Conservation (phyloP, 2,888 invertebrate genomes). For the Mamestra brassicae region DNA sequence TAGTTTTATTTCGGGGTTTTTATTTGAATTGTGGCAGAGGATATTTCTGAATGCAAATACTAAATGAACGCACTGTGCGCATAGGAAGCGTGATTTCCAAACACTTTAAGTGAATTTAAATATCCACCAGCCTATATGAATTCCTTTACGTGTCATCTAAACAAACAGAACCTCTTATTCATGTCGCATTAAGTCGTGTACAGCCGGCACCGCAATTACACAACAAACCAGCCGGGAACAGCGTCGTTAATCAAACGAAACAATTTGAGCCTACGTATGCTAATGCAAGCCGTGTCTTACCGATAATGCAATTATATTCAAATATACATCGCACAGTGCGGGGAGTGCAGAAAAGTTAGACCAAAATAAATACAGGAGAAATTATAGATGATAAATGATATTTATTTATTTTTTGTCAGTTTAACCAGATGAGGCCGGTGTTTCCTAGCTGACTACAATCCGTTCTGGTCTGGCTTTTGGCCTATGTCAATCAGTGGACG, state of each 20-base stretch:
- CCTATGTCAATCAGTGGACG: no score
- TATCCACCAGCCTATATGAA: not conserved
- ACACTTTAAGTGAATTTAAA: no score
- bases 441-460: no score
- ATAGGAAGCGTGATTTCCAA: no score
- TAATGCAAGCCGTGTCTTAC: slow-evolving; percentile 61
- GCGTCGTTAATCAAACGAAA: slow-evolving; percentile 63
- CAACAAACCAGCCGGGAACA: slow-evolving; percentile 33
- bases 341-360: not conserved
- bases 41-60: no score
- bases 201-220: slow-evolving; percentile 56
- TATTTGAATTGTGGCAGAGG: no score
- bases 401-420: no score
- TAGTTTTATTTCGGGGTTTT: no score
- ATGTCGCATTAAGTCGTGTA: not conserved
- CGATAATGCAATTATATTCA: slow-evolving; percentile 73
- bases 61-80: no score
- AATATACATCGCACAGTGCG: slow-evolving; percentile 52
- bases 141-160: slow-evolving; percentile 4
- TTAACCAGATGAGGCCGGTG: no score
- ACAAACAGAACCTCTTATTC: slow-evolving; percentile 28
- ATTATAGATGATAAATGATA: no score
- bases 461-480: no score
- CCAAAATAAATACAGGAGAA: not conserved
- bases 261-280: slow-evolving; percentile 67